Percentiles rank a stretch among this genome's conserved stretches.
Evolutionary conservation across 1,140 invertebrate species (phyloP).

Genomic region (Papilio glaucus): DNA sequence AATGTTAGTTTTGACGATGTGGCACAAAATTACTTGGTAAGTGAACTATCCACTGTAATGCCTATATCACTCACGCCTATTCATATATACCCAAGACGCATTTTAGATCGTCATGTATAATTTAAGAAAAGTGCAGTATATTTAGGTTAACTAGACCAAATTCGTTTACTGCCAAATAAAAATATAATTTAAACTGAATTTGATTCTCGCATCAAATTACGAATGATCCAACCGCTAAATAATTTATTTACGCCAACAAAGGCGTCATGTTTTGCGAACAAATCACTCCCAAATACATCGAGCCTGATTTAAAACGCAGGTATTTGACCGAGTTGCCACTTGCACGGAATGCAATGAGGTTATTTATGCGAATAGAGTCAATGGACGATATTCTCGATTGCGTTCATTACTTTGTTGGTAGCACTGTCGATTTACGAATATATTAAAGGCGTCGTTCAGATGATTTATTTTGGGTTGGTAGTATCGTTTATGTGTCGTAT

Average conservation of each 20-base stretch:
- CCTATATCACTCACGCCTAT: too few relatives aligned
- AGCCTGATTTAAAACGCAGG: constrained; percentile 68
- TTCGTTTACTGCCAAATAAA: not conserved
- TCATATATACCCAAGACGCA: too few relatives aligned
- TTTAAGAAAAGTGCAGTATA: not conserved
- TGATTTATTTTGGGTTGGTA: constrained; percentile 18
- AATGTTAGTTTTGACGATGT: too few relatives aligned
- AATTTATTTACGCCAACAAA: constrained; percentile 66
- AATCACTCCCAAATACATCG: constrained; percentile 57
- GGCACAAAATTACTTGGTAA: too few relatives aligned
- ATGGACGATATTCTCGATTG: constrained; percentile 51
- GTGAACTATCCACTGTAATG: too few relatives aligned
- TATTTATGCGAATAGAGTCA: constrained; percentile 62
- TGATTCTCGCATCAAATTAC: constrained; percentile 25
- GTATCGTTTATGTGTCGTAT: not conserved
- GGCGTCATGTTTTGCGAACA: constrained; percentile 56
- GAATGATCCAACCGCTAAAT: constrained; percentile 44
- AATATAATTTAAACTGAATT: constrained; percentile 19
- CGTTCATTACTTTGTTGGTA: constrained; percentile 47
- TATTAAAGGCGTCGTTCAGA: not conserved
- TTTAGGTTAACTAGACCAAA: constrained; percentile 11
- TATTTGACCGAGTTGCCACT: constrained; percentile 69
- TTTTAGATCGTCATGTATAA: not conserved
- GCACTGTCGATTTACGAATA: constrained; percentile 22
- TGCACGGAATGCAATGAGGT: constrained; percentile 58